These are phyloP conservation scores for Horisme vitalbata DNA, from an alignment of 2,888 invertebrate species.

Conservation along the genomic window DNA sequence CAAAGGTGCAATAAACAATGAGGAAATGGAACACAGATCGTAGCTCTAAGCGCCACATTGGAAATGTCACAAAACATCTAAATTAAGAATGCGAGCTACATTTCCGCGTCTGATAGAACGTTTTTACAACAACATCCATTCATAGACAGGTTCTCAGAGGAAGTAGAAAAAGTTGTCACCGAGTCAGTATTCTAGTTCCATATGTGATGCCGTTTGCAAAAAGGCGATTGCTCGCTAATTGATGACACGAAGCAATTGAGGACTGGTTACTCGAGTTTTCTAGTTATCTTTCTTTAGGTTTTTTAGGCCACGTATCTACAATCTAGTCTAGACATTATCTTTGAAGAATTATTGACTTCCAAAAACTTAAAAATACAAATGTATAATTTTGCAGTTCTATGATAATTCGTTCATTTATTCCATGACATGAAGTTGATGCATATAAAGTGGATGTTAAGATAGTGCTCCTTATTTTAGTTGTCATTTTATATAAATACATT, in stretches of 20 bases:
- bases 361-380: no score
- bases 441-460: no score
- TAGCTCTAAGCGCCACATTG: slow-evolving; percentile 10
- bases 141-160: slow-evolving; percentile 22
- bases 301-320: no score
- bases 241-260: slow-evolving; percentile 42
- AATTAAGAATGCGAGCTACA: slow-evolving; percentile 24
- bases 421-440: no score
- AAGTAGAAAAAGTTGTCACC: slow-evolving; percentile 27
- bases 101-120: slow-evolving; percentile 21
- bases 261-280: slow-evolving; percentile 31
- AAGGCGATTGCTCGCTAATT: slow-evolving; percentile 38
- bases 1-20: no score
- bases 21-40: slow-evolving; percentile 11
- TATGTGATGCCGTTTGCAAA: slow-evolving; percentile 27
- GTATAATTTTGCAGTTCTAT: no score
- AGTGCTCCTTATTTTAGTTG: no score
- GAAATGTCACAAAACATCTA: slow-evolving; percentile 31
- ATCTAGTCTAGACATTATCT: no score
- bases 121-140: slow-evolving; percentile 7
- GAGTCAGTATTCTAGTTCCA: neutral
- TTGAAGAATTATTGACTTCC: no score
- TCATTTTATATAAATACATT: no score
- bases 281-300: no score
- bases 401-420: no score